Conservation (phyloP, 2,888 invertebrate genomes). For the Lottia gigantea region DNA sequence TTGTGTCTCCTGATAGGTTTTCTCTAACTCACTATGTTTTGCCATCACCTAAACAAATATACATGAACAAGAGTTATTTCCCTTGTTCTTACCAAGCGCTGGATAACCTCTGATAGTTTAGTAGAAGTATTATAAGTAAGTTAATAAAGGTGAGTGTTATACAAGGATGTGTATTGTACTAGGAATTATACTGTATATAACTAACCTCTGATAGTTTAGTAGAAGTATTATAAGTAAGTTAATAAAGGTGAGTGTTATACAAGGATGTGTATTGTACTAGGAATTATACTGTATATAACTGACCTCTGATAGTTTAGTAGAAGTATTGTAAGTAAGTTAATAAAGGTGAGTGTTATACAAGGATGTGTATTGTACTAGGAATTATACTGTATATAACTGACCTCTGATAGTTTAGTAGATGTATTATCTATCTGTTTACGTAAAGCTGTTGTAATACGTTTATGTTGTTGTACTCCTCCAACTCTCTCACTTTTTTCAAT, state of each 20-base stretch:
- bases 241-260: no score
- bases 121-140: conserved; percentile 44
- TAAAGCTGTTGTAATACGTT: conserved; percentile 61
- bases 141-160: no score
- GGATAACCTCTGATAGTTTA: no score
- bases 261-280: conserved; percentile 3
- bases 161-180: neutral
- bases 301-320: conserved; percentile 52
- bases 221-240: conserved; percentile 37
- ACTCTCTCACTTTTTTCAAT: conserved; percentile 68
- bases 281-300: neutral
- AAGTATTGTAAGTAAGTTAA: conserved; percentile 43
- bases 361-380: neutral
- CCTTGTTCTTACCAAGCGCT: no score
- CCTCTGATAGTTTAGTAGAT: conserved; percentile 51
- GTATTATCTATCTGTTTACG: conserved; percentile 65
- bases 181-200: neutral
- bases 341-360: no score
- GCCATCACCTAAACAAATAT: conserved; percentile 46
- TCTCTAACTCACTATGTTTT: conserved; percentile 56
- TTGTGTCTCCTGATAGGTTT: conserved; percentile 54
- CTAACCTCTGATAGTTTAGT: conserved; percentile 52
- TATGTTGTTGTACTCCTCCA: conserved; percentile 66
- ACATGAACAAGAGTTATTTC: neutral
- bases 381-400: conserved; percentile 24